A percentile compares a stretch with the other conserved stretches of the same genome.
phyloP scores from a whole-genome alignment of 2,888 invertebrate genomes.

The Platyscelio sp. region DNA sequence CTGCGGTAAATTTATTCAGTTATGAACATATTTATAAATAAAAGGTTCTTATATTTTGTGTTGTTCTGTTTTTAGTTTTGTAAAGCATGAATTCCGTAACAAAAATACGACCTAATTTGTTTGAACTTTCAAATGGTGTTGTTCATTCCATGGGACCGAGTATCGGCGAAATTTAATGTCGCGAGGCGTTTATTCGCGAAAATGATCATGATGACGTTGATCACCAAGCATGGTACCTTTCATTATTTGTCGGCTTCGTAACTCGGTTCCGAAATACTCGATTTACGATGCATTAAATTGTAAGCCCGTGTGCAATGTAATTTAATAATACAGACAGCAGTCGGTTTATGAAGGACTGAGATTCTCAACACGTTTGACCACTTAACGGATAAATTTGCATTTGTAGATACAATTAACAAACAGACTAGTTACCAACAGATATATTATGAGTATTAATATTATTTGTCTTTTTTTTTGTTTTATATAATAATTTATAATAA shows the following conservation, averaged over 20 bases:
- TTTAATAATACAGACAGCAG: conserved; percentile 72
- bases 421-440: too few species aligned
- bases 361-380: conserved; percentile 50
- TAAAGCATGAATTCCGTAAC: conserved; percentile 39
- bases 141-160: conserved; percentile 41
- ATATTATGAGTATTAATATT: too few species aligned
- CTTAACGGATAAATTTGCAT: conserved; percentile 31
- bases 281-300: conserved; percentile 79
- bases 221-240: conserved; percentile 71
- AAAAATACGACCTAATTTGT: conserved; percentile 46
- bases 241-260: conserved; percentile 73
- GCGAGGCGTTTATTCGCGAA: conserved; percentile 53
- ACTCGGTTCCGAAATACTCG: conserved; percentile 75
- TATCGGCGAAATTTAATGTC: conserved; percentile 54
- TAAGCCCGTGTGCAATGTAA: conserved; percentile 73
- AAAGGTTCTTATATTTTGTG: too few species aligned
- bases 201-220: conserved; percentile 57
- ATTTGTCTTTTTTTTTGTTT: too few species aligned
- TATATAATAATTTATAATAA: too few species aligned
- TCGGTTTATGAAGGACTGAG: conserved; percentile 52
- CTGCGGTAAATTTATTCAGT: too few species aligned
- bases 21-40: too few species aligned
- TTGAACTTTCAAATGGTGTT: conserved; percentile 38
- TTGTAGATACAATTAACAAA: neutral
- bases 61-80: neutral